Evolutionary conservation across 2,113 vertebrate species (phyloP).

Genomic region (Thermophis baileyi): DNA sequence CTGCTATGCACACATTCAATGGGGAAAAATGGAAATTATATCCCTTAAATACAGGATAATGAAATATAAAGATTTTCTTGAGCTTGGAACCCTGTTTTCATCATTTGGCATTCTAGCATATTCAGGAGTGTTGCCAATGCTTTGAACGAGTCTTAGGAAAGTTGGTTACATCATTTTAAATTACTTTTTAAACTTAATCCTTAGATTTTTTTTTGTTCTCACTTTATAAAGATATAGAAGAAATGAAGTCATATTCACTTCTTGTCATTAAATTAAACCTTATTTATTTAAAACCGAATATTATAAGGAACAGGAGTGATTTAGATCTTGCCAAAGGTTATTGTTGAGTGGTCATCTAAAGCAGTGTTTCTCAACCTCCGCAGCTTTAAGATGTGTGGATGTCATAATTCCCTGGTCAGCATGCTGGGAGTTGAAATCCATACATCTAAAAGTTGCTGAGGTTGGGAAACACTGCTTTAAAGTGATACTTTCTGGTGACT

Average conservation of each 20-base stretch:
- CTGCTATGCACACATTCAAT: background rate
- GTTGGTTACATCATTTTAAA: background rate
- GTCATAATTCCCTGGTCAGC: background rate
- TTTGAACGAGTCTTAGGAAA: background rate
- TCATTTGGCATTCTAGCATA: background rate
- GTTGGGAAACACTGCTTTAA: background rate
- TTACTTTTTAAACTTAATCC: background rate
- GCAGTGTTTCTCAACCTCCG: background rate
- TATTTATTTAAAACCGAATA: background rate
- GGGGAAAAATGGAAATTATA: background rate
- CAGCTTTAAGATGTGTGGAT: background rate
- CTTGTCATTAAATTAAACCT: background rate
- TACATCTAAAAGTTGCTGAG: background rate
- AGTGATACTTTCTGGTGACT: background rate
- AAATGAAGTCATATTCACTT: background rate
- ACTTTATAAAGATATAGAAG: background rate
- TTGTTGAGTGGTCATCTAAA: background rate
- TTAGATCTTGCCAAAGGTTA: background rate
- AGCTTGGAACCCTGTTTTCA: background rate
- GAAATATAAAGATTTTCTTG: background rate
- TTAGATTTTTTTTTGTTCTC: background rate
- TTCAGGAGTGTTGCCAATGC: background rate
- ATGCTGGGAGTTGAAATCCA: background rate
- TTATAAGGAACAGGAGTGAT: background rate
- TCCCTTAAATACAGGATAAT: background rate